Evolutionary conservation across 2,113 vertebrate genomes (phyloP), one percentile per base, ranked within the genome.

Genomic region (Pantherophis guttatus): DNA sequence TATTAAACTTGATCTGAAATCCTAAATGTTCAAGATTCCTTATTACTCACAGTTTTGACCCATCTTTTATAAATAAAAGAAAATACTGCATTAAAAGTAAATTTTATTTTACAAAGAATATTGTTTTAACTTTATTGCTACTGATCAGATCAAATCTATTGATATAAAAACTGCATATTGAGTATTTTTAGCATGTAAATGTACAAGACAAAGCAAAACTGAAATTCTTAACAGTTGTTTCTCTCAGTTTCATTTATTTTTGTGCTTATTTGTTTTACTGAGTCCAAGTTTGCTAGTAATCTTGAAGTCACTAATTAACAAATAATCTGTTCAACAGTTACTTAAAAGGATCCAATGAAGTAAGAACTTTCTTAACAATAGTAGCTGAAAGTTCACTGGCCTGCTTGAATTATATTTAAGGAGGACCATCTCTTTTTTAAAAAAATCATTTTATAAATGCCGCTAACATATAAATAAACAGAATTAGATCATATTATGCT

Each of bases 241-340:
- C 94, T 95, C 95, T 95, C 96, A 91, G 70, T 96, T 70, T 11
- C 0, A 0, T 55, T 91, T 12, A 2, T 58, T 62, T 17, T 55
- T n/a, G 94, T 21, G 0, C 12, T 95, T 89, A 86, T 91, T 91
- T 54, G 44, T 89, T 33, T 93, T 90, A 90, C 39, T 89, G 87
- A 92, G 54, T 88, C 89, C 93, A 55, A 90, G 89, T 93, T 87
- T 54, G 93, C 62, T 0, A 0, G 86, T 95, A 92, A 95, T 94
- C 93, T 94, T 88, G 91, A 93, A 93, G 89, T 65, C 95, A 91
- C 93, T 96, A 95, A 94, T 97, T 96, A 96, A 94, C 94, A 95
- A 62, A 86, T 91, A 93, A 58, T 94, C 91, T 26, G 0, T 59
- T 85, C 87, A 91, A 29, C 44, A 26, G 3, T 91, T 94, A 91